phyloP scores from a whole-genome alignment of 92 coral and sea anemone genomes.

The Scolanthus callimorphus region DNA sequence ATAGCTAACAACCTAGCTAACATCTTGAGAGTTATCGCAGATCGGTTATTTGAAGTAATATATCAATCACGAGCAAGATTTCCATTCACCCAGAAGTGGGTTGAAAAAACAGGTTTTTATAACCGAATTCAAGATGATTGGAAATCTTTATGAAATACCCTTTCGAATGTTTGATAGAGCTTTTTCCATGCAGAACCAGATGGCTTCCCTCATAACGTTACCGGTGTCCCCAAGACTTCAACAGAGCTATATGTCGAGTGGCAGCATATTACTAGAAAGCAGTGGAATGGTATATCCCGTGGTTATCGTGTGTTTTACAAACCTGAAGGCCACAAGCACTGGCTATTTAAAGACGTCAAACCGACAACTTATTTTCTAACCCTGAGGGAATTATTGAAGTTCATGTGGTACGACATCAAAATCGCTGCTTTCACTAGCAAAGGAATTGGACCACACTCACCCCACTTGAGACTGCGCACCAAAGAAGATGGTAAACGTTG shows the following conservation, averaged over 20 bases:
- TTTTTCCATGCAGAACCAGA: constrained; percentile 54
- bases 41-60: too few relatives aligned
- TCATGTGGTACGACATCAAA: constrained; percentile 52
- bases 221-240: constrained; percentile 73
- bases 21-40: too few relatives aligned
- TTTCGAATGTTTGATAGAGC: not conserved
- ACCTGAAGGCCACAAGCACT: constrained; percentile 1
- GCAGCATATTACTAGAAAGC: constrained; percentile 49
- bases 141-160: not conserved
- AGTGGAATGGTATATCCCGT: constrained; percentile 54
- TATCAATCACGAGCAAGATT: too few relatives aligned
- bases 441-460: constrained; percentile 84
- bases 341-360: constrained; percentile 26
- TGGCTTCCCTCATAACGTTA: constrained; percentile 47
- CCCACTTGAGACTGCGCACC: constrained; percentile 40
- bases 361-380: constrained; percentile 32
- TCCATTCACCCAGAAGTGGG: too few relatives aligned
- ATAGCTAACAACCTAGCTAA: too few relatives aligned
- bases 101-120: too few relatives aligned
- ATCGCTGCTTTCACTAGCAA: constrained; percentile 85
- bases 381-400: constrained; percentile 55
- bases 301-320: constrained; percentile 56
- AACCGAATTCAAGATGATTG: too few relatives aligned
- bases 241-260: constrained; percentile 82
- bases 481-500: constrained; percentile 92